Conservation (phyloP, 2,888 invertebrate species). For the Poecilus cupreus region DNA sequence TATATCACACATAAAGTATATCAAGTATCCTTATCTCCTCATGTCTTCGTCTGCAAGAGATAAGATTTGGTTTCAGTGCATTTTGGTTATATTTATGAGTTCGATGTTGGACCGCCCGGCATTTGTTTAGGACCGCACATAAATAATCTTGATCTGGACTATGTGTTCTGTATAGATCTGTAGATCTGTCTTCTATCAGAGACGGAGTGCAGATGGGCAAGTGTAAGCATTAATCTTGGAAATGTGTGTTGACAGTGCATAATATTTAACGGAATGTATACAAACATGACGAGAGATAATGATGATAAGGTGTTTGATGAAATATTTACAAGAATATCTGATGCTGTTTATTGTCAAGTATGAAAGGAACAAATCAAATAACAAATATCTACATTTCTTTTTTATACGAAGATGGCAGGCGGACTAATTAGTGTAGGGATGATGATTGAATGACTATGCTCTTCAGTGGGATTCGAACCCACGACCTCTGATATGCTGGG, state of each 20-base stretch:
- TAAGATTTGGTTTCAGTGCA: not conserved
- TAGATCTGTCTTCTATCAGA: not conserved
- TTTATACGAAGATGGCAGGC: too few relatives aligned
- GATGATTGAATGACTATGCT: too few relatives aligned
- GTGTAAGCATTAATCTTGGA: not conserved
- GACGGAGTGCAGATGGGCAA: not conserved
- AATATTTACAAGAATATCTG: too few relatives aligned
- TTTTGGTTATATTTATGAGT: slow-evolving; percentile 14
- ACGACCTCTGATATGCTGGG: too few relatives aligned
- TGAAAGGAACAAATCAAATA: too few relatives aligned
- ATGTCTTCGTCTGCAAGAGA: not conserved
- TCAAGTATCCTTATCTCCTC: not conserved
- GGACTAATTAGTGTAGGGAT: too few relatives aligned
- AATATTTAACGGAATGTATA: not conserved
- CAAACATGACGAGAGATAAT: too few relatives aligned
- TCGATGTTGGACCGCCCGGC: not conserved
- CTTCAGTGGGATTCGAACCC: too few relatives aligned
- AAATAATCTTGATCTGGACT: slow-evolving; percentile 11
- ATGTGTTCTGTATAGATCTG: not conserved
- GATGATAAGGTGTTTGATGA: too few relatives aligned
- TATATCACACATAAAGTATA: not conserved
- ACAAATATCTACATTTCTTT: too few relatives aligned
- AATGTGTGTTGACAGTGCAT: not conserved
- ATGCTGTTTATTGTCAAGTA: too few relatives aligned
- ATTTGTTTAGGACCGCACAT: slow-evolving; percentile 28